Evolutionary conservation across 2,888 invertebrate genomes (phyloP), one percentile per base, ranked within the genome.

Genomic region (Sylvicola cinctus): DNA sequence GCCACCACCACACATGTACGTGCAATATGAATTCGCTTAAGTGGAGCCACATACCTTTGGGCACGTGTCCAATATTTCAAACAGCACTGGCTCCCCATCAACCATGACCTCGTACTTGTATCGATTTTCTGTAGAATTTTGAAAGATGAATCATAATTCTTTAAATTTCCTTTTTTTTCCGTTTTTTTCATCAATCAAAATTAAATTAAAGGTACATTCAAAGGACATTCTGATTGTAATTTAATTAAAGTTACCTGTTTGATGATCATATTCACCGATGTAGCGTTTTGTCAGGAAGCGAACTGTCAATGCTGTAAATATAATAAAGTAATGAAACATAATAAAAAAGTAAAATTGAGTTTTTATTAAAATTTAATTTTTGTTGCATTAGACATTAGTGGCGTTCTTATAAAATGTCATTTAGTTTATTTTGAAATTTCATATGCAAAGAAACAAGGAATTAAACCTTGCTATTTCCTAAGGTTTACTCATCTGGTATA

Each of bases 261-360:
- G 84, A 55, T 88, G 85, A 55, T 88, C 88, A 59, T 91, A 91
- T 61, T 91, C 90, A 32, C 90, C 88, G 41, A 91, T 91, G 58
- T 85, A 91, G 37, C 90, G 66, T 50, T 79, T 80, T n/a, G 90
- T 90, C 40, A 91, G 64, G 55, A 88, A 91, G 39, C 90, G 70
- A 37, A 91, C 90, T 15, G 84, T 79, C 46, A 87, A 58, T 4
- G 80, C 80, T 81, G 20, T 8, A 20, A 20, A 20, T n/a, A n/a
- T n/a, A n/a, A n/a, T n/a, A n/a, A n/a, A n/a, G n/a, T n/a, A n/a
- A n/a, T n/a, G n/a, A n/a, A n/a, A n/a, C n/a, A n/a, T n/a, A n/a
- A n/a, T n/a, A n/a, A n/a, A n/a, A n/a, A n/a, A n/a, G n/a, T n/a
- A n/a, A n/a, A n/a, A n/a, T n/a, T n/a, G n/a, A n/a, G n/a, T n/a